Base-by-base conservation (phyloP, 2,113 vertebrate genomes). In the Burhinus bistriatus region DNA sequence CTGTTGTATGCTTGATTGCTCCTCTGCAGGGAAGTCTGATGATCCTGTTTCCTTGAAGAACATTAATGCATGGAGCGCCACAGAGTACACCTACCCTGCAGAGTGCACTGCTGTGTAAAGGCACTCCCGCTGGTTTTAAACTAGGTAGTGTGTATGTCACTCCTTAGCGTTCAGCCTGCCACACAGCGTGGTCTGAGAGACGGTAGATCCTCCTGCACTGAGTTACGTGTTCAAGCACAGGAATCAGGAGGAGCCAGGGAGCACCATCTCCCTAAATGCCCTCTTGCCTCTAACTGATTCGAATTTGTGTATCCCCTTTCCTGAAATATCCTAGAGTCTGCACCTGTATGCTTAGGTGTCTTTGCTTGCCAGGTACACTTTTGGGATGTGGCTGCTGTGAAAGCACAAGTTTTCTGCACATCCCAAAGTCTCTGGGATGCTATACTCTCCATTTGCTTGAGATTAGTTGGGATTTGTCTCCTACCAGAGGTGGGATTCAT, bases 11-110 rank as follows among this genome's bases (percentile, higher is more conserved):
- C 89, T 55, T 96, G 95, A 95, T 95, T 97, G 91, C 95, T 22
- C 88, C 91, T 95, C 95, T 72, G 83, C 97, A 87, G 95, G 94
- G 94, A 83, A 93, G 77, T 65, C 73, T 95, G 94, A 57, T 69
- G 84, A 82, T 95, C 61, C 66, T 12, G 22, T 91, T 95, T 71
- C 89, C 83, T 82, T 82, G 86, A 87, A 79, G 93, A 45, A 85
- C 52, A 92, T 92, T 80, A 95, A 95, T 91, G 87, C 49, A 58
- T 26, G 77, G 89, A 87, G 76, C 89, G 73, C 57, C 83, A 66
- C 52, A 14, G 95, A 95, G 90, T 65, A 85, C 65, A 52, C 73
- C 87, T 22, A 52, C 84, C 93, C 95, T n/a, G 90, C 82, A 32
- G 96, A 89, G 96, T 19, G 6, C 34, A 57, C 57, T 6, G 72